These are phyloP conservation scores for Corythornis vintsioides DNA, from an alignment of 2,113 vertebrate genomes.

Conservation along the genomic window DNA sequence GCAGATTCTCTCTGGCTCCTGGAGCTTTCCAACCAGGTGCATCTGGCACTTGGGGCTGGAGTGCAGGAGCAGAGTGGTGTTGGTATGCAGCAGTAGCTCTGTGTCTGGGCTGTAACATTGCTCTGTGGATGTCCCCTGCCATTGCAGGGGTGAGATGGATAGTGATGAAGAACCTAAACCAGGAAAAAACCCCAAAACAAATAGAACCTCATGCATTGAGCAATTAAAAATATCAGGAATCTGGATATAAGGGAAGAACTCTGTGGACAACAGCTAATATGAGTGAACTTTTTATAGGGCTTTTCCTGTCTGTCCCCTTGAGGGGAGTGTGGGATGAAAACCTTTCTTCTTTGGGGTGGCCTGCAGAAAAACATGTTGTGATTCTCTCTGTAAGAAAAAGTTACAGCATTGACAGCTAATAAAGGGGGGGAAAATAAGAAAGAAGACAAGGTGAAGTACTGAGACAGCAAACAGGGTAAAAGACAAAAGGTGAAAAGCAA, in stretches of 20 bases:
- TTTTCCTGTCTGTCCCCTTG: neutral
- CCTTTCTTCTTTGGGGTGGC: neutral
- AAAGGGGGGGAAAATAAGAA: neutral
- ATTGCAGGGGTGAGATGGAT: neutral
- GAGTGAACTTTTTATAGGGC: neutral
- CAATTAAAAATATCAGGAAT: neutral
- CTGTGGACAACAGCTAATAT: neutral
- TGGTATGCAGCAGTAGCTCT: neutral
- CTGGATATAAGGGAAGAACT: neutral
- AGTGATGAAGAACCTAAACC: neutral
- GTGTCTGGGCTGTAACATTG: neutral
- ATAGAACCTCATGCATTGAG: rapidly evolving
- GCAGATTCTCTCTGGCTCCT: neutral
- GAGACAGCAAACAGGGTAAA: neutral
- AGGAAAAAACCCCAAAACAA: neutral
- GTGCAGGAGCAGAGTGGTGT: neutral
- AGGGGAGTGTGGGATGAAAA: rapidly evolving
- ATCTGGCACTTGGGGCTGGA: neutral
- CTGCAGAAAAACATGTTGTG: neutral
- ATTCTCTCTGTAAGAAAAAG: neutral
- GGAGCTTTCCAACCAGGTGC: neutral
- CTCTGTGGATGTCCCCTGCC: neutral
- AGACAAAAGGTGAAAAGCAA: conserved; percentile 2
- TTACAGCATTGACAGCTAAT: neutral
- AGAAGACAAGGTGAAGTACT: neutral